phyloP scores from a whole-genome alignment of 2,113 vertebrate genomes.

The Pavo muticus region DNA sequence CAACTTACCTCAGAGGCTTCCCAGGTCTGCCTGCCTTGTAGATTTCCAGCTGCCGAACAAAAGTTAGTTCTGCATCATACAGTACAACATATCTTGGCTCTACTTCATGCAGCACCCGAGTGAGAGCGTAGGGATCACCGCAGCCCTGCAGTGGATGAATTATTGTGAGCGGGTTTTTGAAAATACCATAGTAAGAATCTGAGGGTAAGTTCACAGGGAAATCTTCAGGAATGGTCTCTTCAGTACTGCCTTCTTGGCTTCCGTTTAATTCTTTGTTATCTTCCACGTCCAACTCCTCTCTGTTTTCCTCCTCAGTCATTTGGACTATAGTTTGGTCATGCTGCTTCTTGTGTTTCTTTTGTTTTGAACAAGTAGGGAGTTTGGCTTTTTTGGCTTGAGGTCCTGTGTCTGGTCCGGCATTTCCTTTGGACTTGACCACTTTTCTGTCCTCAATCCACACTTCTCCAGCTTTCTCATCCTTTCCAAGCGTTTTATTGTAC shows the following conservation, averaged over 20 bases:
- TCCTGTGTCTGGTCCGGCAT: conserved; percentile 33
- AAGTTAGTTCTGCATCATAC: conserved; percentile 92
- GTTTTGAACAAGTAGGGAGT: conserved; percentile 56
- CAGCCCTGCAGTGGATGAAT: conserved; percentile 93
- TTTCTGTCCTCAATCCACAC: conserved; percentile 69
- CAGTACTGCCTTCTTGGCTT: conserved; percentile 50
- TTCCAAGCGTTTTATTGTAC: conserved; percentile 87
- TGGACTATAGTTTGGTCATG: conserved; percentile 85
- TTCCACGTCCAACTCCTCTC: conserved; percentile 58
- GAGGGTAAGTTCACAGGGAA: conserved; percentile 85
- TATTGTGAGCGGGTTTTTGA: conserved; percentile 90
- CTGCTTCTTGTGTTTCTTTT: conserved; percentile 70
- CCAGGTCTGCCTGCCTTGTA: conserved; percentile 92
- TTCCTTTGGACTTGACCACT: conserved; percentile 56
- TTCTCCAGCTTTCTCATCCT: conserved; percentile 78
- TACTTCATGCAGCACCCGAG: conserved; percentile 90
- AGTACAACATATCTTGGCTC: conserved; percentile 92
- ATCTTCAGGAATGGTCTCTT: conserved; percentile 74
- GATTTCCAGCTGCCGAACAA: conserved; percentile 94
- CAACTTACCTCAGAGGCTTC: conserved; percentile 86
- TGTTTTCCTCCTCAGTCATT: conserved; percentile 82
- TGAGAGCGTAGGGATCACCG: conserved; percentile 91
- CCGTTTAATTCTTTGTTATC: not conserved
- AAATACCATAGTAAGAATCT: conserved; percentile 88
- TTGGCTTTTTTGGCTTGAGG: conserved; percentile 77